These are phyloP conservation scores for Lasioglossum zephyrum DNA, from an alignment of 2,888 invertebrate species.

Conservation along the genomic window DNA sequence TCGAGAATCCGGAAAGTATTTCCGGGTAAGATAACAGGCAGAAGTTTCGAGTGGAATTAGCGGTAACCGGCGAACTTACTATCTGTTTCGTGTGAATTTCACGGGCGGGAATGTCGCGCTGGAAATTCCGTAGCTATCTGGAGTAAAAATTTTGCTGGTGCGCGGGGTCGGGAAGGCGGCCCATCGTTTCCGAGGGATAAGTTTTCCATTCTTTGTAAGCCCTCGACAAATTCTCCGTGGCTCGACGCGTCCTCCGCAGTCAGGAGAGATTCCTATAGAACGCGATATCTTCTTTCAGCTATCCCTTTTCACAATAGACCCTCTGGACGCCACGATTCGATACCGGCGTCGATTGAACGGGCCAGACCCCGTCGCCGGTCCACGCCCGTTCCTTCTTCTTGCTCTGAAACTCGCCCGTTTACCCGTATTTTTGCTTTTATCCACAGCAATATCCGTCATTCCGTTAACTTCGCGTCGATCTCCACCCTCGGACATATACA, in stretches of 20 bases:
- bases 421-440: neutral
- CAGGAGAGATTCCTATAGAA: slow-evolving; percentile 24
- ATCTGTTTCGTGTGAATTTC: slow-evolving; percentile 12
- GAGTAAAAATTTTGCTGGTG: slow-evolving; percentile 17
- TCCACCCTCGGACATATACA: neutral
- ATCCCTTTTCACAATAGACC: slow-evolving; percentile 19
- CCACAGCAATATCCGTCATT: slow-evolving; percentile 1
- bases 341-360: slow-evolving; percentile 18
- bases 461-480: neutral
- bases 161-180: slow-evolving; percentile 9
- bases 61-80: neutral
- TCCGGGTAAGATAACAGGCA: neutral
- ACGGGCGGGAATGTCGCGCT: neutral
- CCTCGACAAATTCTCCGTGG: slow-evolving; percentile 43
- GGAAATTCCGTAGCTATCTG: neutral
- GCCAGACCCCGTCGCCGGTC: neutral
- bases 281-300: slow-evolving; percentile 33
- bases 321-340: slow-evolving; percentile 20
- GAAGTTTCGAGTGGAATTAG: slow-evolving; percentile 9
- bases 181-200: slow-evolving; percentile 42
- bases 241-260: slow-evolving; percentile 27
- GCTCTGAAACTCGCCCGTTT: neutral
- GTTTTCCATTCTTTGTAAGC: slow-evolving; percentile 51
- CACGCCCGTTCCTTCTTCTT: neutral
- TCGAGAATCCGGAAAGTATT: slow-evolving; percentile 5